Evolutionary conservation across 2,797 vertebrate genomes (phyloP), one percentile per base, ranked within the genome.

Genomic region (Artibeus lituratus): DNA sequence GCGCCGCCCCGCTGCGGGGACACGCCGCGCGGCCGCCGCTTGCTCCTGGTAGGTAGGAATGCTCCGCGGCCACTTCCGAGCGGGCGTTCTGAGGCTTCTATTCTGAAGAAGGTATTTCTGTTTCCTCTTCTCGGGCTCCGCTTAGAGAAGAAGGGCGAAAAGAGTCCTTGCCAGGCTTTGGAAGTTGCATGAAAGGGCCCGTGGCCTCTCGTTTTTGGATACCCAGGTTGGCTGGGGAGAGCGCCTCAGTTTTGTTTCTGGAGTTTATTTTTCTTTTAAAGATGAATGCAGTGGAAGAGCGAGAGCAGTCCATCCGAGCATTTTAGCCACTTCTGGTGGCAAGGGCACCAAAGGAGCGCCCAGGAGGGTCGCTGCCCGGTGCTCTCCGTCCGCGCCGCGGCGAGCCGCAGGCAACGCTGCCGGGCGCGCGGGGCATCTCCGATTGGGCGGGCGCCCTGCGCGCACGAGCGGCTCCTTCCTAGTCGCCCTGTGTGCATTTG

Each of bases 1-100:
- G 73, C 39, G 87, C 90, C 53, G 21, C n/a, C 22, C 37, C 44
- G 78, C 95, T 32, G 21, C 86, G 94, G 95, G 85, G 22, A 95
- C 76, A 83, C 42, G 94, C 94, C 67, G 96, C 95, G 97, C 97
- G 73, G 83, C 97, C 96, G 97, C 98, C 98, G 97, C 95, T 97
- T 55, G 24, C 87, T 83, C 15, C 55, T 83, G 55, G 65, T 87
- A 84, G 95, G 95, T 89, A 91, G 18, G 95, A 84, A 51, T 83
- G 92, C 74, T 92, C 73, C 81, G 10, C 22, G 85, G 91, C 67
- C 81, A 12, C 80, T 51, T 57, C 57, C 16, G 39, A 59, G 85
- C 51, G 24, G 77, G 80, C 44, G 4, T 22, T 24, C 5, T 49
- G 92, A 88, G 81, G 37, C 62, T 90, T 77, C 0, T 24, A 44